Percentiles rank a stretch among this genome's conserved stretches.
phyloP scores from a whole-genome alignment of 2,797 vertebrate genomes.

The Crocodylus rhombifer region DNA sequence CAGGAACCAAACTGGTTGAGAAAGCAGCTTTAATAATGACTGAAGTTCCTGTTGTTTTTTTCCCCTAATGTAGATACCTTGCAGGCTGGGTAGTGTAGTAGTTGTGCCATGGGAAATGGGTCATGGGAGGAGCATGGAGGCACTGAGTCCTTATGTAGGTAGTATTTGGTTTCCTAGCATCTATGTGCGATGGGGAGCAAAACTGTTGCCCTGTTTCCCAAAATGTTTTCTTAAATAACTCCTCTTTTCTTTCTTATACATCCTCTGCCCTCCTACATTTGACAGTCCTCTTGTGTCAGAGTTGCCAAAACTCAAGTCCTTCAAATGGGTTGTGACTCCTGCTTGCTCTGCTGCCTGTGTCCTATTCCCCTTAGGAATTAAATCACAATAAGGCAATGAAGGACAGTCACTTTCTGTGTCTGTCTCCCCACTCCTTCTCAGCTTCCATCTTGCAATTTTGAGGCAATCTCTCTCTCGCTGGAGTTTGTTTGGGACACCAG shows the following conservation, averaged over 20 bases:
- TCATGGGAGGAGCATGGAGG: neutral
- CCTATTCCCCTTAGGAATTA: conserved; percentile 44
- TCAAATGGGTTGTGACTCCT: conserved; percentile 57
- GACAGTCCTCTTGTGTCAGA: conserved; percentile 9
- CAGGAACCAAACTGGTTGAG: neutral
- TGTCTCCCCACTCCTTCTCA: neutral
- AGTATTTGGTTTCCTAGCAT: neutral
- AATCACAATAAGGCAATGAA: neutral
- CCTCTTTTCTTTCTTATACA: neutral
- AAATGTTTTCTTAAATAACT: neutral
- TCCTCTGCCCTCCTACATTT: neutral
- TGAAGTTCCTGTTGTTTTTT: neutral
- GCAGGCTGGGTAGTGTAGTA: neutral
- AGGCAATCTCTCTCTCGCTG: neutral
- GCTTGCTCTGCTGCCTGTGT: conserved; percentile 57
- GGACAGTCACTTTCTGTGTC: neutral
- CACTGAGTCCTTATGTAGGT: fast-evolving
- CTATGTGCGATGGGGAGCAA: fast-evolving
- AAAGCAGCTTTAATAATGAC: neutral
- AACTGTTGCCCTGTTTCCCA: fast-evolving
- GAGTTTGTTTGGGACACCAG: conserved; percentile 3
- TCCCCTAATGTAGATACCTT: no score
- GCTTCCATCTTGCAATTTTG: neutral
- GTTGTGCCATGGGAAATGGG: neutral
- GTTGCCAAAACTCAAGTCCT: conserved; percentile 11